Percentiles rank a stretch among this genome's conserved stretches.
Conservation (phyloP, 2,888 invertebrate genomes). For the Chydorus sphaericus region DNA sequence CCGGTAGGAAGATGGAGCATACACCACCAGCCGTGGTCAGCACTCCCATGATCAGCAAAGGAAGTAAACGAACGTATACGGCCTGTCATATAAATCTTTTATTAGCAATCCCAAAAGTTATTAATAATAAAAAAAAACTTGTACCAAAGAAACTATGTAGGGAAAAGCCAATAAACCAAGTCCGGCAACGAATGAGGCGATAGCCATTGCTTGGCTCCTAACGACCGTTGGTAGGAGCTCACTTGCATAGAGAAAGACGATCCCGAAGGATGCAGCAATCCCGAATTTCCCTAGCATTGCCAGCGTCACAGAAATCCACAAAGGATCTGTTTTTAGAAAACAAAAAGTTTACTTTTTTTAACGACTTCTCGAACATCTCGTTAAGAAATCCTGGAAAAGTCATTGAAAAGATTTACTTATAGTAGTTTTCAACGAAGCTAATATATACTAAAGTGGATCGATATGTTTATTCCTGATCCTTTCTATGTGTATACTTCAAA, state of each 20-base stretch:
- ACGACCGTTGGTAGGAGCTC: conserved; percentile 50
- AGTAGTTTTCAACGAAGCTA: too few relatives aligned
- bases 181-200: conserved; percentile 47
- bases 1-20: conserved; percentile 43
- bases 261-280: conserved; percentile 49
- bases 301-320: conserved; percentile 45
- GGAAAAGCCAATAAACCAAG: conserved; percentile 46
- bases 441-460: too few relatives aligned
- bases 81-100: conserved; percentile 35
- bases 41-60: conserved; percentile 43
- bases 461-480: too few relatives aligned
- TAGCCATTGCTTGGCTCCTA: conserved; percentile 48
- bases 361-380: too few relatives aligned
- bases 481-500: too few relatives aligned
- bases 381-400: too few relatives aligned
- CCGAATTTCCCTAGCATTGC: conserved; percentile 51
- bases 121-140: not conserved
- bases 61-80: conserved; percentile 41
- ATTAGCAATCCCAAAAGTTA: too few relatives aligned
- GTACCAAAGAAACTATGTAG: conserved; percentile 43
- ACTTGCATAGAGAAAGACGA: conserved; percentile 52
- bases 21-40: conserved; percentile 41
- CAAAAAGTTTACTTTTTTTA: conserved; percentile 14
- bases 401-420: too few relatives aligned
- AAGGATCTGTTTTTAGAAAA: conserved; percentile 34